Evolutionary conservation across 1,140 invertebrate genomes (phyloP), one percentile per base, ranked within the genome.

Genomic region (Achroia grisella): DNA sequence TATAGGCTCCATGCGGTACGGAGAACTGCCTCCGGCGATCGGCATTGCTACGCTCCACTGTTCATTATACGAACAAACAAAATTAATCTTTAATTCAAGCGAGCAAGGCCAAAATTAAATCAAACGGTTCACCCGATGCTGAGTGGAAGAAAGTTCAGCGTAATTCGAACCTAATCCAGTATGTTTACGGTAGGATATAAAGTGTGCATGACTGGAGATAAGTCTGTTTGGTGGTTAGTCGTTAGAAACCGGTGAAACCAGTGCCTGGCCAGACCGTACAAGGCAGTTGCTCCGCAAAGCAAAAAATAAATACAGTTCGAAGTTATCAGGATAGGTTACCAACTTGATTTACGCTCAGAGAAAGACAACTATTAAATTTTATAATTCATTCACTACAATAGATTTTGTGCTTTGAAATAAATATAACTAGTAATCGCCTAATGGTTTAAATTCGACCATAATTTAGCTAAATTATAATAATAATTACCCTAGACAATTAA

Each of bases 251-350:
- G 73, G 73, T 77, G 53, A 34, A 56, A 74, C 73, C 64, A 60
- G 66, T 73, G 68, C 64, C 68, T 73, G 62, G 49, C 52, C 57
- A 48, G 61, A 45, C 48, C 28, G 54, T 51, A 44, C 42, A 55
- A 44, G 56, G 57, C 65, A 55, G 56, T 62, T 58, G 60, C 54
- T 63, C 62, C 52, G 63, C 49, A 62, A 66, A 66, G 71, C 62
- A 64, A 77, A 77, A 76, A 74, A 62, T 60, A 64, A 63, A 50
- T 47, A 64, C 49, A 51, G 43, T 62, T 56, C 49, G 59, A 69
- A 62, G 53, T 69, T 61, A 69, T 60, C 59, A 56, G 50, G 51
- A 40, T 56, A 45, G 48, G 36, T 49, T 61, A 52, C 50, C 43
- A 42, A 47, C 44, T 50, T 44, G 42, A 44, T 44, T 44, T 44